phyloP scores from a whole-genome alignment of 2,888 invertebrate genomes.

The Pollenia angustigena region DNA sequence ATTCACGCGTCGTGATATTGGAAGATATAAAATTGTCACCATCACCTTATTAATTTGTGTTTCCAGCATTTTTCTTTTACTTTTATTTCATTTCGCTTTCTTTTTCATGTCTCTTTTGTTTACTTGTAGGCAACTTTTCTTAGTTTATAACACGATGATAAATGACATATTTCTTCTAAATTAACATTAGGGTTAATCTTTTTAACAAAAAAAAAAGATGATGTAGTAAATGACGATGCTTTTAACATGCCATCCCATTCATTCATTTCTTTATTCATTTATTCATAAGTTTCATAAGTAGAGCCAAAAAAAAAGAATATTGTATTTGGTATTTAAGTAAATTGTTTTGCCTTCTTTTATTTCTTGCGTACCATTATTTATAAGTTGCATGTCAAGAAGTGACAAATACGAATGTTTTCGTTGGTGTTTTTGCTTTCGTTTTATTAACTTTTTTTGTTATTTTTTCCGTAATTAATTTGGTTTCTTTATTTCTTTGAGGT shows the following conservation, averaged over 20 bases:
- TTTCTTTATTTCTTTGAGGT: slow-evolving; percentile 30
- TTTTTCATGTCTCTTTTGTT: slow-evolving; percentile 3
- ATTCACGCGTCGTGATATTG: too few relatives aligned
- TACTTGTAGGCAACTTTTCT: slow-evolving; percentile 18
- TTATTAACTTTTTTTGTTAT: slow-evolving; percentile 14
- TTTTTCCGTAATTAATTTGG: slow-evolving; percentile 8
- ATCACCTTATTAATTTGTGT: neutral
- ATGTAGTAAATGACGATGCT: slow-evolving; percentile 59
- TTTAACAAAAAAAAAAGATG: slow-evolving; percentile 51
- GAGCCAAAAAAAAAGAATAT: neutral
- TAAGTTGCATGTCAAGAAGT: slow-evolving; percentile 66
- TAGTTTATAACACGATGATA: slow-evolving; percentile 57
- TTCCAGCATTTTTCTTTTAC: neutral
- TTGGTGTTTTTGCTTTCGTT: slow-evolving; percentile 44
- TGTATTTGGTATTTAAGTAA: neutral
- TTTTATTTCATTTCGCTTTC: slow-evolving; percentile 20
- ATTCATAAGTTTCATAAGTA: slow-evolving; percentile 22
- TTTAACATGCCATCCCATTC: slow-evolving; percentile 68
- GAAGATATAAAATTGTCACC: slow-evolving; percentile 22
- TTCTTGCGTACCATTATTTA: slow-evolving; percentile 58
- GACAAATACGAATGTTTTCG: slow-evolving; percentile 70
- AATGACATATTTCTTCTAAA: slow-evolving; percentile 56
- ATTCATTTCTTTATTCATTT: slow-evolving; percentile 30
- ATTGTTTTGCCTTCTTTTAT: neutral
- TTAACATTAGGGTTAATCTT: slow-evolving; percentile 66